A percentile compares a stretch with the other conserved stretches of the same genome.
These are phyloP conservation scores for Pocillopora grandis DNA, from an alignment of 92 coral and sea anemone genomes.

Conservation along the genomic window DNA sequence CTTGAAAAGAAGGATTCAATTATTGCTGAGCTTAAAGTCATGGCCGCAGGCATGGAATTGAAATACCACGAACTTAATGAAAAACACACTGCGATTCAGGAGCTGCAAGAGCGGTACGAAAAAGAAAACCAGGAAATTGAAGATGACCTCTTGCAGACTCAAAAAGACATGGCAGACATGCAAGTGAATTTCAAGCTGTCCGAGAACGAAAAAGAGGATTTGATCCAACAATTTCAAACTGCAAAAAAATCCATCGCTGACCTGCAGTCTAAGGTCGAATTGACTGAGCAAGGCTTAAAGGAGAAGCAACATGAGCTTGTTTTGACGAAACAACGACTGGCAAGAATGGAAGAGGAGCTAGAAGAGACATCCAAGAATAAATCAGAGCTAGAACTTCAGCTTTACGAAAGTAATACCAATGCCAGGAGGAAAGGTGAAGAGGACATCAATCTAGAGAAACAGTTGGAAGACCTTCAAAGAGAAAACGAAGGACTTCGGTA, in stretches of 20 bases:
- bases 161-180: conserved; percentile 74
- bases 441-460: conserved; percentile 65
- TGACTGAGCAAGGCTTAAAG: conserved; percentile 54
- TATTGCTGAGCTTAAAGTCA: conserved; percentile 68
- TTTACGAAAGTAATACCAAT: conserved; percentile 56
- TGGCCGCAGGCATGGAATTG: conserved; percentile 66
- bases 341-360: conserved; percentile 73
- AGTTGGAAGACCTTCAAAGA: conserved; percentile 78
- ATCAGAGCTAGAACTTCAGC: conserved; percentile 61
- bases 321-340: conserved; percentile 63
- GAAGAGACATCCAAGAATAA: conserved; percentile 62
- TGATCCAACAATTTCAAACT: conserved; percentile 51
- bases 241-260: conserved; percentile 58
- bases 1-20: conserved; percentile 53
- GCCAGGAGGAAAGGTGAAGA: conserved; percentile 63
- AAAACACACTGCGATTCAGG: conserved; percentile 41
- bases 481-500: conserved; percentile 69
- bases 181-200: conserved; percentile 69
- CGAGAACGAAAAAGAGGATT: conserved; percentile 66
- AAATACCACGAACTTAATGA: conserved; percentile 61
- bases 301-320: conserved; percentile 71
- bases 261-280: conserved; percentile 63
- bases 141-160: conserved; percentile 65
- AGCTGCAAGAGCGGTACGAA: conserved; percentile 50
- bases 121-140: conserved; percentile 70